Percentiles rank a stretch among this genome's conserved stretches.
Conservation (phyloP, 2,113 vertebrate species). For the Cephalophus harveyi region DNA sequence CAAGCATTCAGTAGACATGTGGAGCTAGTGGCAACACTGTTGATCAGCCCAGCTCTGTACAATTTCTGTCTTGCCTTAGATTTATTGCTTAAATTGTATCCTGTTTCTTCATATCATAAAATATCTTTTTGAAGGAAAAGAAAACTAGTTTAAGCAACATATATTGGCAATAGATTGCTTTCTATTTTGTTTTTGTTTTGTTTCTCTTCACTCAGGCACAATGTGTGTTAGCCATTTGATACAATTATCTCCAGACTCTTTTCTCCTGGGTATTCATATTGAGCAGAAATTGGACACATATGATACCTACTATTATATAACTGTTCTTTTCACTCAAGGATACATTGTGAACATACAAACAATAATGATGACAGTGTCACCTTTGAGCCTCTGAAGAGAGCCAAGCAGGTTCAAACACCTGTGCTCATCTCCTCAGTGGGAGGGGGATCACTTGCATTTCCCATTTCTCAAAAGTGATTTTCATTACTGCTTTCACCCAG, state of each 20-base stretch:
- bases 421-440: not conserved
- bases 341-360: not conserved
- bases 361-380: not conserved
- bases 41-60: not conserved
- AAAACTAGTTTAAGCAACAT: not conserved
- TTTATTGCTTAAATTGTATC: not conserved
- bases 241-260: not conserved
- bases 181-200: not conserved
- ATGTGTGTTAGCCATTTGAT: not conserved
- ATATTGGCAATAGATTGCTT: not conserved
- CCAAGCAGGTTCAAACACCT: not conserved
- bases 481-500: constrained; percentile 22
- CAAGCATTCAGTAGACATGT: not conserved
- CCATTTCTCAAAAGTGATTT: constrained; percentile 5
- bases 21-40: not conserved
- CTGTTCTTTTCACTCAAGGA: not conserved
- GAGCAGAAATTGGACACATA: not conserved
- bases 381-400: not conserved
- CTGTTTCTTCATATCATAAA: not conserved
- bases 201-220: not conserved
- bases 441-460: not conserved
- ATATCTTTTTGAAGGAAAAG: not conserved
- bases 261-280: not conserved
- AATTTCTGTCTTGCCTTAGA: not conserved
- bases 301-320: not conserved